These are phyloP conservation scores for Grantiella picta DNA, from an alignment of 2,113 vertebrate genomes.

Conservation along the genomic window DNA sequence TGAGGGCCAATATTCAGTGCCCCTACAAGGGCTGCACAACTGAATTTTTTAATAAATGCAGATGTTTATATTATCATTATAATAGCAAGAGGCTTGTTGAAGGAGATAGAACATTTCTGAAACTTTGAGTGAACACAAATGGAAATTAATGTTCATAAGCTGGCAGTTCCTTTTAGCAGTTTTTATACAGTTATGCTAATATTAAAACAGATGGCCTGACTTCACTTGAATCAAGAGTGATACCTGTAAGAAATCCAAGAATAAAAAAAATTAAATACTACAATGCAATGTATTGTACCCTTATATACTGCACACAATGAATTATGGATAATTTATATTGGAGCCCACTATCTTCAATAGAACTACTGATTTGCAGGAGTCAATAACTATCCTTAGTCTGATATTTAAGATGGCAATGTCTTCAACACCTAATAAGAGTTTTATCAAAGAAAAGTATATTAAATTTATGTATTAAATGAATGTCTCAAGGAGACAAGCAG, in stretches of 20 bases:
- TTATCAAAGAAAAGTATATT: slow-evolving; percentile 47
- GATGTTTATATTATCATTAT: background rate
- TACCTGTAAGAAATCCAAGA: background rate
- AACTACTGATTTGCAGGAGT: background rate
- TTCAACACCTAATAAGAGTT: slow-evolving; percentile 22
- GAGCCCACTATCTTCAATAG: background rate
- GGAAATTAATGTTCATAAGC: background rate
- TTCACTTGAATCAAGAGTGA: background rate
- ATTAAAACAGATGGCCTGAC: background rate
- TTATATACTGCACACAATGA: background rate
- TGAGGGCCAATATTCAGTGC: background rate
- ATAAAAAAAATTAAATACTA: background rate
- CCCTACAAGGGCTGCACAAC: background rate
- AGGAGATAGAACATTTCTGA: background rate
- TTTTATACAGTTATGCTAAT: background rate
- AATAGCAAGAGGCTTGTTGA: background rate
- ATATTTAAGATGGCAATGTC: slow-evolving; percentile 13
- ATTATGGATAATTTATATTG: background rate
- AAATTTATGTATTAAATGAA: slow-evolving; percentile 32
- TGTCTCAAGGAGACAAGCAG: slow-evolving; percentile 10
- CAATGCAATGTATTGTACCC: background rate
- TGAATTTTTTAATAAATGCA: background rate
- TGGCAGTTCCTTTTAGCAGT: background rate
- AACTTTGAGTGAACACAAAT: background rate
- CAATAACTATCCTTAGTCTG: slow-evolving; percentile 12